Evolutionary conservation across 37 sponge, comb jelly and placozoan genomes (phyloP).

Genomic region (Cliona cf. orientalis): DNA sequence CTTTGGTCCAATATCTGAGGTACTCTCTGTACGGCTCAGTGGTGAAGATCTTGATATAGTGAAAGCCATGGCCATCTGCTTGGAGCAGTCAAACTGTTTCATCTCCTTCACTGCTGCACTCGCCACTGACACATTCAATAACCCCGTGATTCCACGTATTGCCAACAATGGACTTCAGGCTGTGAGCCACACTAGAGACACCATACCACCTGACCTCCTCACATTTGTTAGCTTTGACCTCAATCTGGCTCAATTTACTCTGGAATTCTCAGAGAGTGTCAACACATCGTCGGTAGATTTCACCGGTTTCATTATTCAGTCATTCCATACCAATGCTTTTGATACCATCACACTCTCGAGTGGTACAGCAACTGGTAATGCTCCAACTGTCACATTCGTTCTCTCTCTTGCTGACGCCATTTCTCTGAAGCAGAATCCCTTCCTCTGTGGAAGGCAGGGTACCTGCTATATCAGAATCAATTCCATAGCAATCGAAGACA

Average conservation of each 20-base stretch:
- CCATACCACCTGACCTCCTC: conserved; percentile 55
- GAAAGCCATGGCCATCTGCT: conserved; percentile 44
- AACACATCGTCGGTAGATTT: conserved; percentile 66
- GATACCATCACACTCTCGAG: conserved; percentile 37
- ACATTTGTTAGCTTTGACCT: conserved; percentile 75
- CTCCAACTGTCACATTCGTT: conserved; percentile 34
- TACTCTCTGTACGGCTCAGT: conserved; percentile 53
- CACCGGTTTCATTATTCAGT: conserved; percentile 67
- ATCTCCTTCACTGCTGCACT: conserved; percentile 67
- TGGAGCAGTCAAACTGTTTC: conserved; percentile 42
- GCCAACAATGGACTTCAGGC: conserved; percentile 56
- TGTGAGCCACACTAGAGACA: conserved; percentile 64
- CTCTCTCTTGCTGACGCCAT: conserved; percentile 69
- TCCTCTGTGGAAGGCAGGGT: conserved; percentile 78
- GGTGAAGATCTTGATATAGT: conserved; percentile 68
- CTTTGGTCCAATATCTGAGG: conserved; percentile 34
- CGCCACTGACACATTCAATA: conserved; percentile 52
- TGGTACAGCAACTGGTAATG: conserved; percentile 51
- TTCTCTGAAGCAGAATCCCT: conserved; percentile 58
- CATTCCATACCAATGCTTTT: conserved; percentile 44
- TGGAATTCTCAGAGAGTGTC: conserved; percentile 81
- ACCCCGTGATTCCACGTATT: conserved; percentile 23
- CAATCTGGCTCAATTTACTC: conserved; percentile 60
- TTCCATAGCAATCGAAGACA: conserved; percentile 54
- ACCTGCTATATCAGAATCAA: conserved; percentile 66